Evolutionary conservation across 2,113 vertebrate species (phyloP).

Genomic region (Megalops atlanticus): DNA sequence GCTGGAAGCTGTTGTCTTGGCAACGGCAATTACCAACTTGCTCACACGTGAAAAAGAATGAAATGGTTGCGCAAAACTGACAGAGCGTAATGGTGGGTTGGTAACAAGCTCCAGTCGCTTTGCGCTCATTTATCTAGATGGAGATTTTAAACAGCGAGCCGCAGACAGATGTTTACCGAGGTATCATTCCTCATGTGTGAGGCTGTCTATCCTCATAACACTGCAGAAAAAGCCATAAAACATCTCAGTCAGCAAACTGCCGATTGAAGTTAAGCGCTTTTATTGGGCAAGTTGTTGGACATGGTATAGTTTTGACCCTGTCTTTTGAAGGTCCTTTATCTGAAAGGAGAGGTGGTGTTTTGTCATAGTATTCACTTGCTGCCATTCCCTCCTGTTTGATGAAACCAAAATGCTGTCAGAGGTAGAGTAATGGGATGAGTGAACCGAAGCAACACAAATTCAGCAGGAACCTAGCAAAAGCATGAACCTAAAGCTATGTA

Average conservation of each 20-base stretch:
- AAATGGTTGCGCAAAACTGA: constrained; percentile 53
- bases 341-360: background rate
- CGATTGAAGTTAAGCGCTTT: background rate
- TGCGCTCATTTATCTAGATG: constrained; percentile 50
- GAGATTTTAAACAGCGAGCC: constrained; percentile 56
- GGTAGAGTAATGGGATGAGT: no score
- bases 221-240: background rate
- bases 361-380: background rate
- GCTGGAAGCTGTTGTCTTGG: constrained; percentile 45
- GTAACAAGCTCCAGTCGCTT: constrained; percentile 48
- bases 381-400: background rate
- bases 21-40: constrained; percentile 51
- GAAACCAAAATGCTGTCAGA: no score
- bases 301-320: background rate
- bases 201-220: constrained; percentile 26
- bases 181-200: constrained; percentile 33
- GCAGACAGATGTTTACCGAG: constrained; percentile 31
- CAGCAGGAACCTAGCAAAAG: no score
- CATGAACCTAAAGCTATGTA: no score
- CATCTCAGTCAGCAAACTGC: background rate
- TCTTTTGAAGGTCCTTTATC: background rate
- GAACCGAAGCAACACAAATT: no score
- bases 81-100: constrained; percentile 41
- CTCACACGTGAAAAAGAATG: constrained; percentile 39
- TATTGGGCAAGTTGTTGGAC: background rate